A percentile compares a stretch with the other conserved stretches of the same genome.
phyloP scores from a whole-genome alignment of 1,140 invertebrate genomes.

The Pseudomyrmex cubaensis region DNA sequence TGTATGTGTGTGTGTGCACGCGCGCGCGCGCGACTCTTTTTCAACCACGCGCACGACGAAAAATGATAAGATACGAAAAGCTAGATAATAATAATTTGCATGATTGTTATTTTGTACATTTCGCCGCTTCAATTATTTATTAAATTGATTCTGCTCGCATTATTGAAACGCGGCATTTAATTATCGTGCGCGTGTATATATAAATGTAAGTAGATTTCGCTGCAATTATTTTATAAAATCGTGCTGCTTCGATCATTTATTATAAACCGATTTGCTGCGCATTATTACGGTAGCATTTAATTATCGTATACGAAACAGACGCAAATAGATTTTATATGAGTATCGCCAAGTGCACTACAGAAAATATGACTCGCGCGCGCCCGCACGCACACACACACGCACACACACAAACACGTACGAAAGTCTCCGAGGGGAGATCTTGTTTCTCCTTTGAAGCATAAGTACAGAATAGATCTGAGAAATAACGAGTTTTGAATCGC shows the following conservation, averaged over 20 bases:
- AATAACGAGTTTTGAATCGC: constrained; percentile 61
- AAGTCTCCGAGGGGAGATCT: not conserved
- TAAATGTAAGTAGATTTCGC: too few species aligned
- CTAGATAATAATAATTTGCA: not conserved
- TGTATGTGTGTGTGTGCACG: not conserved
- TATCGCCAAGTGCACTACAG: not conserved
- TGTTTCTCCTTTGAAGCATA: constrained; percentile 27
- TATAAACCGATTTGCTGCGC: not conserved
- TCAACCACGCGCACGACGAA: too few species aligned
- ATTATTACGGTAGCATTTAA: constrained; percentile 16
- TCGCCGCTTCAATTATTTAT: not conserved
- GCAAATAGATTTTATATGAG: constrained; percentile 19
- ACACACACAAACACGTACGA: not conserved
- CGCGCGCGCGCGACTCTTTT: too few species aligned
- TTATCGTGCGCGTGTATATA: not conserved
- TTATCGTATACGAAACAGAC: constrained; percentile 14
- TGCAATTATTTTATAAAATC: too few species aligned
- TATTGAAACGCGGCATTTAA: too few species aligned
- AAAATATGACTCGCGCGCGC: too few species aligned
- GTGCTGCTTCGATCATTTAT: too few species aligned
- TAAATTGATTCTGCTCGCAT: not conserved
- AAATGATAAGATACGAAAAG: too few species aligned
- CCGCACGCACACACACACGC: too few species aligned
- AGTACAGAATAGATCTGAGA: constrained; percentile 42
- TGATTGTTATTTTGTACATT: not conserved